Evolutionary conservation across 2,113 vertebrate genomes (phyloP), one percentile per base, ranked within the genome.

Genomic region (Peucedramus taeniatus): DNA sequence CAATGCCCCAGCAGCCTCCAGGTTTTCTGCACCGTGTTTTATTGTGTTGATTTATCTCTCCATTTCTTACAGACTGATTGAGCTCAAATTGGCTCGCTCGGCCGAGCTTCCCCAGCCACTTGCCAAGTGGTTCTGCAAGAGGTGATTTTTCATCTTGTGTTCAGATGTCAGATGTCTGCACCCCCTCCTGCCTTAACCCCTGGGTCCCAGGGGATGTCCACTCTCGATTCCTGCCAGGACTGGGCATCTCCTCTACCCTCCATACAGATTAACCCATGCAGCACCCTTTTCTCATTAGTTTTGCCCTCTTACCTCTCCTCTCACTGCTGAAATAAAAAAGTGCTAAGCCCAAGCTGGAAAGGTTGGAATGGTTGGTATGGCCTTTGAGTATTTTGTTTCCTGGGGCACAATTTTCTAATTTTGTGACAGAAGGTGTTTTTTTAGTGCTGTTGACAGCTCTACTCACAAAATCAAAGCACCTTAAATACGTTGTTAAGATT

Each of bases 111-210:
- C 79, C 71, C 72, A 75, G 86, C 60, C 13, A 0, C 39, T 70
- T 35, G 57, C 71, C 70, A 35, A 37, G 59, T 12, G 45, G 15
- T 12, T 68, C 92, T 78, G 64, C 72, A 49, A 7, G 71, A 78
- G 96, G 86, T 82, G 76, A 95, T 95, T 95, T 96, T 94, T 96
- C 88, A 90, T 82, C 45, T 5, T 26, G 31, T 4, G 15, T 35
- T 92, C 76, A 45, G 60, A 23, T 78, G 88, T 88, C 94, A 92
- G 37, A 18, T 4, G 2, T 64, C 24, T 17, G 50, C 70, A 63
- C 56, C 81, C 33, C 0, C 24, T 15, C 61, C 72, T 5, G 8
- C 80, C 64, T 84, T 68, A 87, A 81, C 42, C 86, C 87, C 64
- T 9, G 2, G 9, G 1, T 24, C 28, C 75, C 60, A 9, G 37